Percentiles rank a stretch among this genome's conserved stretches.
Conservation (phyloP, 2,888 invertebrate species). For the Melanargia galathea region DNA sequence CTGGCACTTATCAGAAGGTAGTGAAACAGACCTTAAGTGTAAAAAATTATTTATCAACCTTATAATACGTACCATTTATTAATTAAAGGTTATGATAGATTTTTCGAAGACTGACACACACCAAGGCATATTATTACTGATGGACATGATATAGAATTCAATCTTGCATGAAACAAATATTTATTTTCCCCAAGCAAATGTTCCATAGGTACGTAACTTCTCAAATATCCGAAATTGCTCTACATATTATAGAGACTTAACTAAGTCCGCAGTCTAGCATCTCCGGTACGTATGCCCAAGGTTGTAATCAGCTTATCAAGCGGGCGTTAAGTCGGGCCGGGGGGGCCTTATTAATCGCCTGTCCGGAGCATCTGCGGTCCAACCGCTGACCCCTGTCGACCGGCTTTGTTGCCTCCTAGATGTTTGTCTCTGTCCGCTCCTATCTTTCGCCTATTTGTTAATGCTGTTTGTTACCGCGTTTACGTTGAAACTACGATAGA, state of each 20-base stretch:
- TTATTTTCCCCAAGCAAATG: background rate
- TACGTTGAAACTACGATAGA: background rate
- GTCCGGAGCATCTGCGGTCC: conserved; percentile 78
- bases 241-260: background rate
- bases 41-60: no score
- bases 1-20: no score
- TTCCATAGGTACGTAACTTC: conserved; percentile 7
- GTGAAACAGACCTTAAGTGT: no score
- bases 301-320: conserved; percentile 53
- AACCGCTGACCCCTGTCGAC: conserved; percentile 68
- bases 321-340: conserved; percentile 45
- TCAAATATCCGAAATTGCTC: conserved; percentile 13
- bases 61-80: no score
- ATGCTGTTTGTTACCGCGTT: conserved; percentile 21
- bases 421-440: conserved; percentile 45
- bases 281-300: conserved; percentile 26
- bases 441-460: conserved; percentile 35
- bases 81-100: no score
- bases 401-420: conserved; percentile 39
- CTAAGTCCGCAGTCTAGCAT: conserved; percentile 10
- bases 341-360: conserved; percentile 80
- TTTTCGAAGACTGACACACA: no score
- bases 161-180: background rate
- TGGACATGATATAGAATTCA: no score
- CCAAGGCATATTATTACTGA: no score